Evolutionary conservation across 2,797 vertebrate genomes (phyloP).

Genomic region (Rhincodon typus): DNA sequence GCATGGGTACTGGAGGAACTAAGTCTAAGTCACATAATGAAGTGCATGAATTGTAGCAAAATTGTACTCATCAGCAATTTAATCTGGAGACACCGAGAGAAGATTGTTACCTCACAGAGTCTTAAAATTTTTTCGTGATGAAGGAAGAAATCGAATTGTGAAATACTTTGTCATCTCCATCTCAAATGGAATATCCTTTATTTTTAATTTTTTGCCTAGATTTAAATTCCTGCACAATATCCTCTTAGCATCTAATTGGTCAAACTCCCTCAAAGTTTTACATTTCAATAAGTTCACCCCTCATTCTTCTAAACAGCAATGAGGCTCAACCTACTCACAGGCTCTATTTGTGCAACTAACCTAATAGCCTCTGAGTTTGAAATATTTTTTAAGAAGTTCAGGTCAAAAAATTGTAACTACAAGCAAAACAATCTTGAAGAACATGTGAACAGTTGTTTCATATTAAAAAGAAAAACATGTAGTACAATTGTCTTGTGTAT

Average conservation of each 20-base stretch:
- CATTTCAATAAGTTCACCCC: no score
- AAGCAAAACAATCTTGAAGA: not conserved
- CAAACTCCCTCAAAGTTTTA: no score
- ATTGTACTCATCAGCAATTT: no score
- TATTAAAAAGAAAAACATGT: not conserved
- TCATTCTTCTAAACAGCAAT: no score
- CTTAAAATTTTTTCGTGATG: not conserved
- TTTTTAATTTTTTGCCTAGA: not conserved
- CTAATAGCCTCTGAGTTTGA: not conserved
- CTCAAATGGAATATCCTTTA: not conserved
- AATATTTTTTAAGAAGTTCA: not conserved
- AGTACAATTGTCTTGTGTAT: not conserved
- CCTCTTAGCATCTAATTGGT: no score
- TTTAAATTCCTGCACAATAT: not conserved
- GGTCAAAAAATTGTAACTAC: not conserved
- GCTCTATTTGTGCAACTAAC: not conserved
- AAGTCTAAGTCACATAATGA: no score
- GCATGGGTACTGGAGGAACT: no score
- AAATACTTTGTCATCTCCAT: not conserved
- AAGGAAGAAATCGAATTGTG: not conserved
- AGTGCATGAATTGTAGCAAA: no score
- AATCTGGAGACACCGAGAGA: no score
- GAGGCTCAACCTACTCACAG: no score
- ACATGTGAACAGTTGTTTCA: not conserved
- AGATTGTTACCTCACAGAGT: no score